Evolutionary conservation across 2,888 invertebrate species (phyloP), one percentile per base, ranked within the genome.

Genomic region (Vannuccia rotundouncinata): DNA sequence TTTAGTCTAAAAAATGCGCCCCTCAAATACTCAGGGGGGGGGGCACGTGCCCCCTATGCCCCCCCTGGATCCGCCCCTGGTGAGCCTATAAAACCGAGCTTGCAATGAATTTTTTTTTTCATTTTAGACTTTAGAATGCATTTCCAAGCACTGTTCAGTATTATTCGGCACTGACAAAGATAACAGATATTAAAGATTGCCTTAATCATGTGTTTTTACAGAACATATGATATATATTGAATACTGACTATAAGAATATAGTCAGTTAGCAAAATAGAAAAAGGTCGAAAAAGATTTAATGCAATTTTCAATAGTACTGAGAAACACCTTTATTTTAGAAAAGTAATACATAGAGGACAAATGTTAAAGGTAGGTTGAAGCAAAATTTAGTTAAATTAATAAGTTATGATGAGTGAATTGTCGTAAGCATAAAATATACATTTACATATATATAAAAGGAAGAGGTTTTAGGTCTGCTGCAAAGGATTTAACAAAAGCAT

Each of bases 401-500:
- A 66, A n/a, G 66, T 66, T 66, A 27, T 66, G 66, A 66, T 66
- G 66, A 66, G 66, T 66, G 5, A 66, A 66, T 66, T 66, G 66
- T 66, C 22, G 22, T 66, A 66, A 66, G 66, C 66, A 66, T 66
- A 66, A 66, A 66, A 66, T 66, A 66, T 66, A 66, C 66, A 66
- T 66, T 66, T 66, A 66, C 66, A 66, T 66, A 66, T 66, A 66
- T 66, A 66, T 22, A 66, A 5, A 66, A 66, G 22, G 22, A 22
- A 22, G 22, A 66, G 66, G 22, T 5, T 5, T 66, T 27, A 13
- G 66, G 66, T 66, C 66, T 66, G 66, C 66, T 66, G 66, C 66
- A 66, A 66, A 66, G 66, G 66, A 66, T 66, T 66, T 66, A 66
- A 66, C 66, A 66, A 66, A 66, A 66, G 66, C 66, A 66, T 66